phyloP scores from a whole-genome alignment of 2,113 vertebrate species.

The Phycodurus eques region DNA sequence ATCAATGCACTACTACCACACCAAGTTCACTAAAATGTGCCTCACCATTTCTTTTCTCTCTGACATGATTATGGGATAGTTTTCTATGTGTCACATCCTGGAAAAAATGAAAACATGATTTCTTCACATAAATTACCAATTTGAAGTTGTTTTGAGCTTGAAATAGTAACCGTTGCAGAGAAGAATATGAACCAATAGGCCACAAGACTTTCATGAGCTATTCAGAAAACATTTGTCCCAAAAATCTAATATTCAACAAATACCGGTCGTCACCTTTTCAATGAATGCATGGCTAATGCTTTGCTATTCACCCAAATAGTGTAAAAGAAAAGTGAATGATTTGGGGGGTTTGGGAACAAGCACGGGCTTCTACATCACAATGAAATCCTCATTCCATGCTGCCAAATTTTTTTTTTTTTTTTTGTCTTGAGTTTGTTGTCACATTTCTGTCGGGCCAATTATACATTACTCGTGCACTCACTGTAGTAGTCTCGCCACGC shows the following conservation, averaged over 20 bases:
- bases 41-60: slow-evolving; percentile 3
- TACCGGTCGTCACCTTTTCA: neutral
- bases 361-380: neutral
- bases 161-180: neutral
- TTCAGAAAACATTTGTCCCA: neutral
- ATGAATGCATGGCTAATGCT: neutral
- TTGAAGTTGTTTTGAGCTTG: neutral
- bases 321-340: neutral
- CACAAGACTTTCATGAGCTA: neutral
- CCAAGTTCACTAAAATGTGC: neutral
- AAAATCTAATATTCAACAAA: neutral
- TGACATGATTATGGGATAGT: neutral
- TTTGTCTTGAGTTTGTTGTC: too few relatives aligned
- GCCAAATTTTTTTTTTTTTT: too few relatives aligned
- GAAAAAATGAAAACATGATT: neutral
- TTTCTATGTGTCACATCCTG: neutral
- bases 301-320: neutral
- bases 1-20: neutral
- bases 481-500: too few relatives aligned
- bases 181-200: neutral
- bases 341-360: neutral
- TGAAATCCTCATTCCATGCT: neutral
- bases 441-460: too few relatives aligned
- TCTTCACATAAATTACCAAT: neutral
- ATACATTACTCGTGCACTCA: too few relatives aligned